These are phyloP conservation scores for Heliconius hewitsoni DNA, from an alignment of 1,140 invertebrate genomes.

Conservation along the genomic window DNA sequence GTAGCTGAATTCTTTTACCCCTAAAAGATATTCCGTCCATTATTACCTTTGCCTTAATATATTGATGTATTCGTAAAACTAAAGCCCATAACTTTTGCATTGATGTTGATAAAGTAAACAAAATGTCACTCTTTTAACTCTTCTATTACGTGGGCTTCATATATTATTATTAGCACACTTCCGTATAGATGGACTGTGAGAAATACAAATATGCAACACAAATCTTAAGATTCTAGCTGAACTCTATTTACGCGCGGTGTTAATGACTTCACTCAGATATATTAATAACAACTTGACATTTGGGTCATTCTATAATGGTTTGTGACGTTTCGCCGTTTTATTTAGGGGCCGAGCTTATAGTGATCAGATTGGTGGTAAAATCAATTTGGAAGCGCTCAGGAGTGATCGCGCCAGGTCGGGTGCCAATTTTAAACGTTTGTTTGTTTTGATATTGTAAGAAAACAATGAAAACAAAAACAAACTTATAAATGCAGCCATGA, in stretches of 20 bases:
- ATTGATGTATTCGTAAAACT: slow-evolving; percentile 16
- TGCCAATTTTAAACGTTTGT: slow-evolving; percentile 9
- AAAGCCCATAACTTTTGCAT: not conserved
- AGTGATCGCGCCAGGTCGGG: slow-evolving; percentile 4
- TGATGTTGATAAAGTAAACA: slow-evolving; percentile 2
- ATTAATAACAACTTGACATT: slow-evolving; percentile 59
- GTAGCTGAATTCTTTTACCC: not conserved
- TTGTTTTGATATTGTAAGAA: not conserved
- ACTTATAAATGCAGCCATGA: not conserved
- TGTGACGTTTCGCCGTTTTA: slow-evolving; percentile 40
- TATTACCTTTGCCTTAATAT: slow-evolving; percentile 22
- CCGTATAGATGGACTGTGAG: slow-evolving; percentile 42
- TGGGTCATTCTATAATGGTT: slow-evolving; percentile 58
- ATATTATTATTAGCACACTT: slow-evolving; percentile 44
- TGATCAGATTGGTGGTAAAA: slow-evolving; percentile 14
- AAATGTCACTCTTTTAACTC: slow-evolving; percentile 3
- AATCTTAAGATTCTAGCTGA: slow-evolving; percentile 44
- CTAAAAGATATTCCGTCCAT: slow-evolving; percentile 22
- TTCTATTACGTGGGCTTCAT: not conserved
- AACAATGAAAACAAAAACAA: not conserved
- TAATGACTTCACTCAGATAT: slow-evolving; percentile 63
- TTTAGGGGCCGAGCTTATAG: slow-evolving; percentile 19
- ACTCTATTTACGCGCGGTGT: slow-evolving; percentile 58
- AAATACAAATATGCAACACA: slow-evolving; percentile 47
- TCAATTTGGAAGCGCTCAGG: slow-evolving; percentile 10